Evolutionary conservation across 2,113 vertebrate genomes (phyloP).

Genomic region (Bos taurus): ARS-UCD2.0 NC_037347.1:47811001-47811500

Average conservation of each 20-base stretch:
- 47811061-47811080: not conserved
- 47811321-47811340: not conserved
- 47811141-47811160: no score
- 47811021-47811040: not conserved
- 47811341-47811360: not conserved
- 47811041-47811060: not conserved
- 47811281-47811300: not conserved
- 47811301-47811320: not conserved
- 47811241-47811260: not conserved
- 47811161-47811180: not conserved
- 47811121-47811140: not conserved
- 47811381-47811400: not conserved
- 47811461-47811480: not conserved
- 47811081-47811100: not conserved
- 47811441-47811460: slow-evolving; percentile 30
- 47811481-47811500: not conserved
- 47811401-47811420: not conserved
- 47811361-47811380: not conserved
- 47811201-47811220: not conserved
- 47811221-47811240: not conserved
- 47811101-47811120: not conserved
- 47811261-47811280: not conserved
- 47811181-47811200: not conserved
- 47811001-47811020: not conserved
- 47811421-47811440: not conserved